phyloP scores from a whole-genome alignment of 2,888 invertebrate species.

The Pinctada fucata region DNA sequence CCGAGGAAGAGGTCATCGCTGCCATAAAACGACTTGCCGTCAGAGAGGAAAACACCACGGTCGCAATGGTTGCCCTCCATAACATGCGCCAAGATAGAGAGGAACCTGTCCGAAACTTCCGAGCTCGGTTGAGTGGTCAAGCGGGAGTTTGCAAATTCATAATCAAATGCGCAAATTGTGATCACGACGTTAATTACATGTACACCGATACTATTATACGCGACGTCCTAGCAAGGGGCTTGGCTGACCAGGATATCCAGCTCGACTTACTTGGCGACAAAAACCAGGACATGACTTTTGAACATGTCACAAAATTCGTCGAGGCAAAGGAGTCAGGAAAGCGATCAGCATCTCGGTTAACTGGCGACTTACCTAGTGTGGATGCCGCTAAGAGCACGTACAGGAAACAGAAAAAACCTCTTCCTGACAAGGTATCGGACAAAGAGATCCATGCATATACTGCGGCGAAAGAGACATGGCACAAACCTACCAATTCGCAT shows the following conservation, averaged over 20 bases:
- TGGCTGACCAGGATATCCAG: slow-evolving; percentile 45
- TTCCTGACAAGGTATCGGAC: neutral
- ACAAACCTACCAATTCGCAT: slow-evolving; percentile 26
- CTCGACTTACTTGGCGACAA: slow-evolving; percentile 45
- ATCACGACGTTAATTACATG: slow-evolving; percentile 36
- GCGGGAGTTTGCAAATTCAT: slow-evolving; percentile 49
- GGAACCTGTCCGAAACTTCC: slow-evolving; percentile 47
- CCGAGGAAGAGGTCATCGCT: slow-evolving; percentile 37
- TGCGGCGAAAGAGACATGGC: slow-evolving; percentile 56
- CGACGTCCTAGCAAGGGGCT: slow-evolving; percentile 36
- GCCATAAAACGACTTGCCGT: slow-evolving; percentile 47
- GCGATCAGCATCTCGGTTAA: slow-evolving; percentile 38
- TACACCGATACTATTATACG: slow-evolving; percentile 44
- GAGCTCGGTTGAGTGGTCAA: slow-evolving; percentile 51
- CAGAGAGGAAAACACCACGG: slow-evolving; percentile 50
- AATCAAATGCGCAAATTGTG: slow-evolving; percentile 37
- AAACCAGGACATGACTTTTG: slow-evolving; percentile 44
- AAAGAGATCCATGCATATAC: slow-evolving; percentile 42
- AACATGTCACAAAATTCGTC: slow-evolving; percentile 40
- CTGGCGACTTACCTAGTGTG: slow-evolving; percentile 12
- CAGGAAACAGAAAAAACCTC: slow-evolving; percentile 3
- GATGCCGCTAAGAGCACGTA: slow-evolving; percentile 37
- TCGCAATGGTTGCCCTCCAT: slow-evolving; percentile 41
- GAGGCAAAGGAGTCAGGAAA: slow-evolving; percentile 52
- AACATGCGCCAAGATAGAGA: slow-evolving; percentile 44